phyloP scores from a whole-genome alignment of 2,113 vertebrate species.

The Greenwoodochromis staneri region DNA sequence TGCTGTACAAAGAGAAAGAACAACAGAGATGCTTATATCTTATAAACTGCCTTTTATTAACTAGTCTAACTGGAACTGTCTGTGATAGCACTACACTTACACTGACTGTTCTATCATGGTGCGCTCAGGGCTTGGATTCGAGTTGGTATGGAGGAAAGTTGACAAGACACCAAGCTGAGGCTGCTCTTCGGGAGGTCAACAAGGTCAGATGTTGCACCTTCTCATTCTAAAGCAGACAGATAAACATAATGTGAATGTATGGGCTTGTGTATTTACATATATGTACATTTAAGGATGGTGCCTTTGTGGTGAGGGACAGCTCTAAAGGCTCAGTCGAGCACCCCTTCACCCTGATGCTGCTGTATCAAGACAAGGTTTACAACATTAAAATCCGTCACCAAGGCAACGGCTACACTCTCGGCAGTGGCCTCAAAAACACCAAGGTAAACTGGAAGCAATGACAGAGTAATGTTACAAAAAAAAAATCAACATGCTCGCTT shows the following conservation, averaged over 20 bases:
- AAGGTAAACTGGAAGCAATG: conserved; percentile 67
- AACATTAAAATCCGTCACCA: conserved; percentile 84
- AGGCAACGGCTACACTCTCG: conserved; percentile 68
- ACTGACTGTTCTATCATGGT: background rate
- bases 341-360: conserved; percentile 84
- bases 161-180: conserved; percentile 78
- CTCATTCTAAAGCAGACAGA: background rate
- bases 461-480: background rate
- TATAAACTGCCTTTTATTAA: background rate
- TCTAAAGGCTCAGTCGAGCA: conserved; percentile 71
- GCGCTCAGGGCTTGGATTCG: conserved; percentile 55
- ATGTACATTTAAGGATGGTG: conserved; percentile 73
- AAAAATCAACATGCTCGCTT: background rate
- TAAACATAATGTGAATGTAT: background rate
- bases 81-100: background rate
- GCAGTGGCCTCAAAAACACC: conserved; percentile 72
- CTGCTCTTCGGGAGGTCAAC: conserved; percentile 76
- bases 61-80: background rate
- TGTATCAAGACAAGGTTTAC: conserved; percentile 82
- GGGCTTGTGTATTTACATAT: background rate
- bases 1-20: conserved; percentile 3
- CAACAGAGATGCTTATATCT: background rate
- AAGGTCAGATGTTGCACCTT: conserved; percentile 63
- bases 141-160: conserved; percentile 78
- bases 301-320: conserved; percentile 86